These are phyloP conservation scores for Holocentrus rufus DNA, from an alignment of 2,797 vertebrate species.

Conservation along the genomic window DNA sequence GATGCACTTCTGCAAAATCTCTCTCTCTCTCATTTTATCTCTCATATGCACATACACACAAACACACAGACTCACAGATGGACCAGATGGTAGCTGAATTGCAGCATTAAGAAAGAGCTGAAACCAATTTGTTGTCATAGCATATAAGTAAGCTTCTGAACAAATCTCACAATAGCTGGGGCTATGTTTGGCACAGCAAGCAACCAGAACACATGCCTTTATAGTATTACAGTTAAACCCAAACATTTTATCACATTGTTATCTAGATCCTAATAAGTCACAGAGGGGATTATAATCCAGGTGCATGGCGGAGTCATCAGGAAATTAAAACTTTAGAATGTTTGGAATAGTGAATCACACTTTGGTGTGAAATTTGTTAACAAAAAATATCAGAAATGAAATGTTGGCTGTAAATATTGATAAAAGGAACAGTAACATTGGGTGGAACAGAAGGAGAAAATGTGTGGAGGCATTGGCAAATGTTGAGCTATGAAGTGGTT, in stretches of 20 bases:
- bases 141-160: slow-evolving; percentile 50
- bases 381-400: neutral
- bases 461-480: slow-evolving; percentile 27
- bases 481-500: neutral
- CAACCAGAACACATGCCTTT: slow-evolving; percentile 17
- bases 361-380: slow-evolving; percentile 1
- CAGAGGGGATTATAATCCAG: slow-evolving; percentile 62
- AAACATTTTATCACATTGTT: slow-evolving; percentile 44
- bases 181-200: slow-evolving; percentile 23
- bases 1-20: slow-evolving; percentile 36
- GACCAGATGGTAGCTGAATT: slow-evolving; percentile 74
- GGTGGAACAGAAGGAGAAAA: slow-evolving; percentile 17
- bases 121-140: slow-evolving; percentile 68
- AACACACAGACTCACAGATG: slow-evolving; percentile 62
- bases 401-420: slow-evolving; percentile 12
- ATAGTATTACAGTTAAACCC: slow-evolving; percentile 30
- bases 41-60: slow-evolving; percentile 25
- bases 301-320: slow-evolving; percentile 41
- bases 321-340: slow-evolving; percentile 2
- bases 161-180: slow-evolving; percentile 54
- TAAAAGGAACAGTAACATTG: slow-evolving; percentile 19
- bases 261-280: slow-evolving; percentile 60
- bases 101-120: slow-evolving; percentile 62
- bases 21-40: slow-evolving; percentile 2
- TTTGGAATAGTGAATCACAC: slow-evolving; percentile 31